phyloP scores from a whole-genome alignment of 2,113 vertebrate genomes.

The Hippocampus abdominalis region DNA sequence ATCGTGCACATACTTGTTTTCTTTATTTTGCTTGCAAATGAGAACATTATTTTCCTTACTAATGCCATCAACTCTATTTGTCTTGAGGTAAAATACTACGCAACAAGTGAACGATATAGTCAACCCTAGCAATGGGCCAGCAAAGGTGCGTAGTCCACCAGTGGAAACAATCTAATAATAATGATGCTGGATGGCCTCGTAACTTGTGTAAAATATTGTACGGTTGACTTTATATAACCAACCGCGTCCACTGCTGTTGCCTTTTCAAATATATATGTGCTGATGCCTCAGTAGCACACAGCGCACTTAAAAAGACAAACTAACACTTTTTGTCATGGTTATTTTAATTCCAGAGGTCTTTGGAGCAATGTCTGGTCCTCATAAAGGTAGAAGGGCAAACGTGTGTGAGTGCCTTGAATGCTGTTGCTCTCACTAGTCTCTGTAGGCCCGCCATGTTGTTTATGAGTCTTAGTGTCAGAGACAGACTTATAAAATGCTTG shows the following conservation, averaged over 20 bases:
- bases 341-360: slow-evolving; percentile 12
- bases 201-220: slow-evolving; percentile 32
- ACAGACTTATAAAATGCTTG: slow-evolving; percentile 56
- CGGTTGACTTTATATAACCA: slow-evolving; percentile 14
- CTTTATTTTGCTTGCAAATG: neutral
- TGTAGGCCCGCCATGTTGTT: slow-evolving; percentile 42
- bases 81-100: neutral
- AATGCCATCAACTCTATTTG: neutral
- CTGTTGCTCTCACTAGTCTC: slow-evolving; percentile 31
- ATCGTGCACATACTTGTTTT: neutral
- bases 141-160: neutral
- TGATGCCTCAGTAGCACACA: slow-evolving; percentile 6
- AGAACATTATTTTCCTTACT: neutral
- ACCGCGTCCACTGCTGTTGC: slow-evolving; percentile 28
- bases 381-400: slow-evolving; percentile 6
- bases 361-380: slow-evolving; percentile 3
- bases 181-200: slow-evolving; percentile 27
- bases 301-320: slow-evolving; percentile 6
- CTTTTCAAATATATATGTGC: slow-evolving; percentile 35
- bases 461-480: slow-evolving; percentile 61
- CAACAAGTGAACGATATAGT: slow-evolving; percentile 6
- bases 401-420: slow-evolving; percentile 17
- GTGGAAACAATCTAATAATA: slow-evolving; percentile 28
- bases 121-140: neutral
- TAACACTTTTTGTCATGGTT: slow-evolving; percentile 18